phyloP scores from a whole-genome alignment of 2,797 vertebrate genomes.

The Triplophysa bombifrons region DNA sequence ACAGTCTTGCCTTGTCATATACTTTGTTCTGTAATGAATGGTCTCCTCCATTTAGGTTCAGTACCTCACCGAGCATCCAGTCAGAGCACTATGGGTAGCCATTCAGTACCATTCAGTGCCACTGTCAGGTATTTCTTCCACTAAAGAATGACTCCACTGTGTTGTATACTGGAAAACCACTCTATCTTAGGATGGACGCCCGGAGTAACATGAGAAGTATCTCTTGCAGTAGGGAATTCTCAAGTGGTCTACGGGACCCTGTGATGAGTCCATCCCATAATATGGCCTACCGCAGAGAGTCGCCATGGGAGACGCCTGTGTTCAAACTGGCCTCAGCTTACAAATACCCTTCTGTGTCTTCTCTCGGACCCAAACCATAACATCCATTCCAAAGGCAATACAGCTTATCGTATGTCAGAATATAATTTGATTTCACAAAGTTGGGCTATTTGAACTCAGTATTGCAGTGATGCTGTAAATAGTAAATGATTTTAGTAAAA shows the following conservation, averaged over 20 bases:
- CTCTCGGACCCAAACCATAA: constrained; percentile 59
- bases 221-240: constrained; percentile 45
- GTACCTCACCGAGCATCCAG: constrained; percentile 60
- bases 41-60: constrained; percentile 59
- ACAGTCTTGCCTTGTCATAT: constrained; percentile 18
- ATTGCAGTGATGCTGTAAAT: constrained; percentile 30
- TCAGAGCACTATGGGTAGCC: constrained; percentile 59
- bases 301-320: constrained; percentile 65
- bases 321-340: constrained; percentile 67
- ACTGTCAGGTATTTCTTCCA: constrained; percentile 69
- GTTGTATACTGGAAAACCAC: constrained; percentile 21
- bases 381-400: constrained; percentile 11
- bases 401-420: constrained; percentile 37
- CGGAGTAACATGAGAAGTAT: constrained; percentile 24
- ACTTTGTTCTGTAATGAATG: constrained; percentile 32
- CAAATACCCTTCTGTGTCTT: constrained; percentile 69
- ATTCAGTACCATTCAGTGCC: constrained; percentile 58
- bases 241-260: constrained; percentile 61
- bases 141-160: constrained; percentile 41
- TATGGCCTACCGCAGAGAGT: constrained; percentile 56
- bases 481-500: neutral
- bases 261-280: constrained; percentile 55
- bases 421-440: constrained; percentile 34
- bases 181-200: neutral
- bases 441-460: constrained; percentile 31